These are phyloP conservation scores for Volucella bombylans DNA, from an alignment of 2,888 invertebrate genomes.

Conservation along the genomic window DNA sequence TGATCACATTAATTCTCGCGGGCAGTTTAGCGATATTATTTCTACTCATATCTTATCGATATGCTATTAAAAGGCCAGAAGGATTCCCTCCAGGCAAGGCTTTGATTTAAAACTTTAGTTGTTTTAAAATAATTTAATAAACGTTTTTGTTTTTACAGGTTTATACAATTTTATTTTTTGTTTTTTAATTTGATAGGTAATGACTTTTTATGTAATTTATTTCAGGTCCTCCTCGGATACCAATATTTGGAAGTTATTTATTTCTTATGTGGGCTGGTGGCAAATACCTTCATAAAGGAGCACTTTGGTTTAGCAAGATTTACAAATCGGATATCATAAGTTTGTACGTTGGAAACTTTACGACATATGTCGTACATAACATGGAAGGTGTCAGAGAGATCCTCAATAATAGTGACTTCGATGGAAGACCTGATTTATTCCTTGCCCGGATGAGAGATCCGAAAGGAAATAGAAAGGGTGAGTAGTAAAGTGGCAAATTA, in stretches of 20 bases:
- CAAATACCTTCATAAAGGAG: conserved; percentile 83
- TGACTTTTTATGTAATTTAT: conserved; percentile 55
- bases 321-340: conserved; percentile 86
- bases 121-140: background rate
- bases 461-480: conserved; percentile 78
- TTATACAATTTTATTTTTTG: conserved; percentile 18
- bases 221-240: conserved; percentile 85
- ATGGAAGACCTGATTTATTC: conserved; percentile 84
- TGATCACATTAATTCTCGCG: conserved; percentile 81
- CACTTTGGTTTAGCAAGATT: conserved; percentile 83
- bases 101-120: background rate
- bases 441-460: conserved; percentile 84
- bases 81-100: conserved; percentile 85
- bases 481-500: conserved; percentile 17
- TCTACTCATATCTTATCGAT: conserved; percentile 80
- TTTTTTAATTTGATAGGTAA: background rate
- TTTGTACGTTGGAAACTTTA: conserved; percentile 83
- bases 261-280: conserved; percentile 84
- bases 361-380: conserved; percentile 84
- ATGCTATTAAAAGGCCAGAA: conserved; percentile 82
- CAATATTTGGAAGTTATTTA: conserved; percentile 86
- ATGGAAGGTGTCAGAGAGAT: conserved; percentile 84
- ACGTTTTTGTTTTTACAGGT: background rate
- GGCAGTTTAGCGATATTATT: conserved; percentile 79
- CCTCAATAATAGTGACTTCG: conserved; percentile 85